A percentile compares a stretch with the other conserved stretches of the same genome.
Conservation (phyloP, 2,797 vertebrate species). For the Amphiprion clarkii region DNA sequence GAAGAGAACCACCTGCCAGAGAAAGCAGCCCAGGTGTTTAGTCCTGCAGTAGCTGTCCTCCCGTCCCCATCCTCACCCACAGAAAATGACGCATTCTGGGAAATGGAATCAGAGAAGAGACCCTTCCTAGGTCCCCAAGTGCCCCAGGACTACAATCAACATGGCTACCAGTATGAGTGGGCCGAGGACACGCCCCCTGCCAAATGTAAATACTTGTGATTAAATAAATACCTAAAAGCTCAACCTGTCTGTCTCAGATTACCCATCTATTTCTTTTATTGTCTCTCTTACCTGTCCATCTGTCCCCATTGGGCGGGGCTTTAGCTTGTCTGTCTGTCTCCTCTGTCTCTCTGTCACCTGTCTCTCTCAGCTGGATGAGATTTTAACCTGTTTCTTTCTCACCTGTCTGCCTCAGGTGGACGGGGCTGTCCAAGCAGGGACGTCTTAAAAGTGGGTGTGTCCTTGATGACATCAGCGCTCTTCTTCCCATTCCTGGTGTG, state of each 20-base stretch:
- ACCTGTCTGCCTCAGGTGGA: conserved; percentile 48
- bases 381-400: neutral
- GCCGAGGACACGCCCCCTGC: conserved; percentile 16
- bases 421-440: conserved; percentile 53
- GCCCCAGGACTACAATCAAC: conserved; percentile 60
- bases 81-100: conserved; percentile 62
- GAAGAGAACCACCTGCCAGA: conserved; percentile 76
- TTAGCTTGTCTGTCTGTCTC: neutral
- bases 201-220: conserved; percentile 39
- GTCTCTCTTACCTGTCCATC: neutral
- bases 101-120: conserved; percentile 64
- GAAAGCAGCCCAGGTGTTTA: conserved; percentile 81
- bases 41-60: conserved; percentile 72
- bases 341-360: too few relatives aligned
- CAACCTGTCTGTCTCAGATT: neutral
- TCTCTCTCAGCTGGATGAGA: neutral
- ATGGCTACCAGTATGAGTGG: conserved; percentile 58
- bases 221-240: neutral
- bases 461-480: conserved; percentile 82
- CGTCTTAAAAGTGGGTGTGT: conserved; percentile 83
- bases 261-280: neutral
- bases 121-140: conserved; percentile 52
- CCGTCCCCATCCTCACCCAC: conserved; percentile 41
- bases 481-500: conserved; percentile 92
- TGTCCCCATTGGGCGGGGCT: neutral